Evolutionary conservation across 2,113 vertebrate genomes (phyloP).

Genomic region (Dunckerocampus dactyliophorus): DNA sequence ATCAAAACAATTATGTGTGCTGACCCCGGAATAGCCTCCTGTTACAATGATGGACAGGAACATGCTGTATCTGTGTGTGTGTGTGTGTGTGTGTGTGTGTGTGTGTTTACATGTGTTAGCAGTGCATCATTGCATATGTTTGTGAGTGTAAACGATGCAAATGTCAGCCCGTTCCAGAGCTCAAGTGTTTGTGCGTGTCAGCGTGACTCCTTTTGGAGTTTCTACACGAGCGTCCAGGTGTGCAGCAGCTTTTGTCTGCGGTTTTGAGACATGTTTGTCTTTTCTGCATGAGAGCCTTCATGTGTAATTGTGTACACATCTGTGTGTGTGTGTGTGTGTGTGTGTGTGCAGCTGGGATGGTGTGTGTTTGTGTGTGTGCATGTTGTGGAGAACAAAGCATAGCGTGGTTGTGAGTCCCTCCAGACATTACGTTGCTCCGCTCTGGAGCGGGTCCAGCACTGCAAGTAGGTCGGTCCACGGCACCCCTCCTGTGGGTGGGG

Average conservation of each 20-base stretch:
- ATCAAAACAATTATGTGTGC: constrained; percentile 35
- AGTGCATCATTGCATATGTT: constrained; percentile 3
- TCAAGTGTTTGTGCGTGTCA: constrained; percentile 17
- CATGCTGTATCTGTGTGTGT: background rate
- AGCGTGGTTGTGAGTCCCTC: constrained; percentile 50
- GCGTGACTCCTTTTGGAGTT: constrained; percentile 10
- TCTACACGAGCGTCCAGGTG: constrained; percentile 34
- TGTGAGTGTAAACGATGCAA: constrained; percentile 24
- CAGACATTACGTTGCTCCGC: constrained; percentile 67
- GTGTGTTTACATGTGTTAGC: too few relatives aligned
- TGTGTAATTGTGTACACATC: too few relatives aligned
- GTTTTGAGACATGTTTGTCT: constrained; percentile 16
- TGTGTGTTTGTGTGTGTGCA: constrained; percentile 20
- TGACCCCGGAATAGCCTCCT: constrained; percentile 21
- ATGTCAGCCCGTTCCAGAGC: constrained; percentile 46
- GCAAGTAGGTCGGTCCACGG: constrained; percentile 56
- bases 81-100: constrained; percentile 1
- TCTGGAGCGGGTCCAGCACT: constrained; percentile 51
- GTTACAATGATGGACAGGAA: constrained; percentile 29
- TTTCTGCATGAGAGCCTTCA: too few relatives aligned
- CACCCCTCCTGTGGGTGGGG: constrained; percentile 42
- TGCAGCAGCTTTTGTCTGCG: constrained; percentile 10
- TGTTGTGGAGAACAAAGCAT: constrained; percentile 54
- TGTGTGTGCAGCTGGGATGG: constrained; percentile 24
- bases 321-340: constrained; percentile 19